Evolutionary conservation across 2,797 vertebrate species (phyloP).

Genomic region (Poecile montanus): DNA sequence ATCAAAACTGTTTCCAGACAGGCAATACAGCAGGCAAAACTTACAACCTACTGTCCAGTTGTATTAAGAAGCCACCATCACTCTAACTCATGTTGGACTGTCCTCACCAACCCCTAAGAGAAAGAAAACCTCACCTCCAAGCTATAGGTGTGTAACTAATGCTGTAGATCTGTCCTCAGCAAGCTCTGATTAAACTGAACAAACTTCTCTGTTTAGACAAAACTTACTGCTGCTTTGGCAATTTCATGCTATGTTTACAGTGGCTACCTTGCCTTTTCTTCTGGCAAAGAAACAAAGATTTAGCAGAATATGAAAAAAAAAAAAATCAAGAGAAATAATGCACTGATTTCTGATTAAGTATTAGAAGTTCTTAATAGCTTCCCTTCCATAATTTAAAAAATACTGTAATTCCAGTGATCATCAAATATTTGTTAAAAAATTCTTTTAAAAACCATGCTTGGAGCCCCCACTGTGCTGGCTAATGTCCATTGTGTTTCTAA

Average conservation of each 20-base stretch:
- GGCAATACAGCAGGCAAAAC: conserved; percentile 20
- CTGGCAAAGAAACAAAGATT: conserved; percentile 22
- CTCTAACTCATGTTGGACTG: background rate
- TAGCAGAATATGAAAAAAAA: background rate
- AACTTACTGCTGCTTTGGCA: background rate
- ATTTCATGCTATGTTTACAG: background rate
- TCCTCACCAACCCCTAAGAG: background rate
- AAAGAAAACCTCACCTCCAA: background rate
- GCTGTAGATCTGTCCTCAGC: background rate
- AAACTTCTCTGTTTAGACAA: conserved; percentile 1
- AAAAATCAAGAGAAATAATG: background rate
- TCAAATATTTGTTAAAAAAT: background rate
- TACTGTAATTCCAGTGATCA: background rate
- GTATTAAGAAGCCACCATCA: background rate
- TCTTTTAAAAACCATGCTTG: background rate
- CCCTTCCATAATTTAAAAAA: background rate
- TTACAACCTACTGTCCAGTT: background rate
- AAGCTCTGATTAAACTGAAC: background rate
- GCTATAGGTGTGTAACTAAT: background rate
- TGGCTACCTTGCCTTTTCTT: conserved; percentile 18
- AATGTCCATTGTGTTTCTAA: conserved; percentile 2
- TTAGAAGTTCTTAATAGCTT: background rate
- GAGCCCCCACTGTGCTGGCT: conserved; percentile 28
- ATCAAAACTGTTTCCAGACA: conserved; percentile 22
- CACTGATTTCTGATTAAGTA: background rate